These are phyloP conservation scores for Bubo bubo DNA, from an alignment of 2,113 vertebrate genomes.

Conservation along the genomic window DNA sequence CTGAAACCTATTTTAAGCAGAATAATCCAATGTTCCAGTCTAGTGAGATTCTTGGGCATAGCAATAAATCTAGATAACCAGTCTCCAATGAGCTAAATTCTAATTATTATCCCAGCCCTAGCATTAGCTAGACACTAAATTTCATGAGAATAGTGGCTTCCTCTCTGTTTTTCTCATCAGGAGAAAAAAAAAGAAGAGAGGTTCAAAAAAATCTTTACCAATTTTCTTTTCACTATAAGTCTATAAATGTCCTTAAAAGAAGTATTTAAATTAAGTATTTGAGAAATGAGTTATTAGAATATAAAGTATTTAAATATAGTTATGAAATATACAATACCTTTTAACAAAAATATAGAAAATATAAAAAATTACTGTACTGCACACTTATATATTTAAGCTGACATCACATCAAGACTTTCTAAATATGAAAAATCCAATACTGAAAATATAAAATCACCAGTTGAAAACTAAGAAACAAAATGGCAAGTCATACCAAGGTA, in stretches of 20 bases:
- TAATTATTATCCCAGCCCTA: neutral
- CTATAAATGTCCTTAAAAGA: neutral
- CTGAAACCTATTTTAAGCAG: neutral
- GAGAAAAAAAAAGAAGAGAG: neutral
- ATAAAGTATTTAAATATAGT: neutral
- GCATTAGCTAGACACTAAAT: neutral
- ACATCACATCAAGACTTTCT: neutral
- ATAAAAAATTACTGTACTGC: neutral
- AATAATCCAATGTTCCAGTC: neutral
- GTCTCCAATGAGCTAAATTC: neutral
- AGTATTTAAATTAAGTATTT: neutral
- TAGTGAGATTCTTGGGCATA: neutral
- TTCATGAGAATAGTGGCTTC: neutral
- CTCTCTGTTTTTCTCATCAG: neutral
- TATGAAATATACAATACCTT: neutral
- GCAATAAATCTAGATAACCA: neutral
- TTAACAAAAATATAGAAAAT: neutral
- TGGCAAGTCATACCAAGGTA: neutral
- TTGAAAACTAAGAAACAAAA: neutral
- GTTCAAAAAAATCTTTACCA: neutral
- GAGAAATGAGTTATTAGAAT: neutral
- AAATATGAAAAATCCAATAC: neutral
- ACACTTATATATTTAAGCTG: neutral
- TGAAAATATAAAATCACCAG: neutral
- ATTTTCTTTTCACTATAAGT: neutral